Evolutionary conservation across 2,797 vertebrate genomes (phyloP), one percentile per base, ranked within the genome.

Genomic region (Thamnophis elegans): DNA sequence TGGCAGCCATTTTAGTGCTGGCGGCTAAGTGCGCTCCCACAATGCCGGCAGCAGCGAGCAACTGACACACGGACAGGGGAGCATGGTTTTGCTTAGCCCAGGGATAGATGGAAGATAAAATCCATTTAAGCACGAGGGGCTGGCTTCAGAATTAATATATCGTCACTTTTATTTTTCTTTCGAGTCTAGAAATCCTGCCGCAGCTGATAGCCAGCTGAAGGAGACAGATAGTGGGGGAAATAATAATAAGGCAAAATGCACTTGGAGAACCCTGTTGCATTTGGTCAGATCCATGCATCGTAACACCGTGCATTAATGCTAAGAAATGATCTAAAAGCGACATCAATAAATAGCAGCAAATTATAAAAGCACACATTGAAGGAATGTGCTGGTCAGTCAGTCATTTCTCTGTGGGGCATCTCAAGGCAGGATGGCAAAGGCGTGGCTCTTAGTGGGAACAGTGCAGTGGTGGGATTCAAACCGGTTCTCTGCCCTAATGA

Each of bases 1-100:
- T 99, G 99, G 98, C 99, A 99, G 98, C 98, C 99, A 99, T 99
- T 98, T 99, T 99, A 99, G 96, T 97, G 98, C 98, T 98, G 98
- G 98, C 98, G 98, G 98, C 97, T 97, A 97, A 96, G 96, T 96
- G 97, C 96, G 97, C 98, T 98, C 98, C 98, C 98, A 98, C 97
- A 97, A 98, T 97, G 98, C 98, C 98, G 96, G 98, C 97, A 96
- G 97, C 97, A 92, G n/a, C n/a, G n/a, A 56, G 68, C 92, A 93
- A 91, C 93, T 92, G 73, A 87, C 68, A 92, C 93, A 92, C 89
- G 36, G 59, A 88, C 68, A 18, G 85, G 62, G 58, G 62, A 85
- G 65, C 55, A 68, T 91, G 14, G 94, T 93, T 94, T 92, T 82
- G 93, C 95, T 87, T 92, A 13, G 92, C 95, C 65, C 92, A 32